These are phyloP conservation scores for Mormyrus lacerda DNA, from an alignment of 2,113 vertebrate genomes.

Conservation along the genomic window DNA sequence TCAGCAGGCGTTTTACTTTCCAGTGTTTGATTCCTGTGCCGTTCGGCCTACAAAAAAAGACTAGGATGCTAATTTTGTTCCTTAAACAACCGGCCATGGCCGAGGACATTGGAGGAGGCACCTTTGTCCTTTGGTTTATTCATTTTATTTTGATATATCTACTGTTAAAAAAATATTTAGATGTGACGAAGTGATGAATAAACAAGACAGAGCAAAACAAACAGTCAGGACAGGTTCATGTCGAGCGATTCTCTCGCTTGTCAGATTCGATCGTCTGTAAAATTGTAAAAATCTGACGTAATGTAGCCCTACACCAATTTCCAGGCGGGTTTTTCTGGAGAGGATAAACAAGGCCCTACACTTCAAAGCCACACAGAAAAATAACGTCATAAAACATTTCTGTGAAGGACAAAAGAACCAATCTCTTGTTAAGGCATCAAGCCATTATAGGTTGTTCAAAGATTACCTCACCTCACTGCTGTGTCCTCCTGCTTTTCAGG, in stretches of 20 bases:
- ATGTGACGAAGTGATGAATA: background rate
- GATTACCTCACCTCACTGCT: background rate
- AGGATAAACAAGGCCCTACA: background rate
- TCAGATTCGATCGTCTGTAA: background rate
- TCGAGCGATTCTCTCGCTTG: background rate
- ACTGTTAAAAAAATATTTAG: background rate
- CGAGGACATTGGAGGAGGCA: background rate
- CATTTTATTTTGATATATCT: background rate
- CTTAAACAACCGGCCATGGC: background rate
- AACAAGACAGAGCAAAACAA: background rate
- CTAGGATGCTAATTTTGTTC: background rate
- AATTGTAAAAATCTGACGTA: background rate
- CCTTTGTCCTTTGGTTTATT: background rate
- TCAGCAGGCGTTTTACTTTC: background rate
- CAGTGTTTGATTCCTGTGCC: background rate
- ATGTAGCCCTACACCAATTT: background rate
- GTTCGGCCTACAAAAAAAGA: background rate
- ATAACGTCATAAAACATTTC: background rate
- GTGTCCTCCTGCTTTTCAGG: constrained; percentile 29
- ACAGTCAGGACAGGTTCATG: background rate
- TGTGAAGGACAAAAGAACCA: background rate
- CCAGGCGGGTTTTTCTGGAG: background rate
- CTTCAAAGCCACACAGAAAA: background rate
- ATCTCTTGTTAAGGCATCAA: background rate
- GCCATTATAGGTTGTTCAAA: background rate